Percentiles rank a stretch among this genome's conserved stretches.
Conservation (phyloP, 2,888 invertebrate genomes). For the Zhuqinia jingwanae region DNA sequence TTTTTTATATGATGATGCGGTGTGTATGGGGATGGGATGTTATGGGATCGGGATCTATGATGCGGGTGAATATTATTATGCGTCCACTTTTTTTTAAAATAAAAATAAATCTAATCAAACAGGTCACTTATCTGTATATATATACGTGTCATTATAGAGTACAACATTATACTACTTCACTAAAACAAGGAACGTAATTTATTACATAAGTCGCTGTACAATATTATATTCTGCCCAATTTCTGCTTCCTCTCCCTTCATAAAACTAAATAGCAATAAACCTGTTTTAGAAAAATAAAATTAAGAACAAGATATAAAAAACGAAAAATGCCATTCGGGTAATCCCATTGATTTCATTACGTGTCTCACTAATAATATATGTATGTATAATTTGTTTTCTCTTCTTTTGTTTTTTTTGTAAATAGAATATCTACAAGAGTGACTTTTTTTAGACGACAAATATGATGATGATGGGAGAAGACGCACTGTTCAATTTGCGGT, state of each 20-base stretch:
- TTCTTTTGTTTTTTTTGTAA: conserved; percentile 14
- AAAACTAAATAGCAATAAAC: too few relatives aligned
- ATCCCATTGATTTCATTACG: not conserved
- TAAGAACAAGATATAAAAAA: too few relatives aligned
- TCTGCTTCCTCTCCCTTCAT: too few relatives aligned
- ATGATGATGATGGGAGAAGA: conserved; percentile 77
- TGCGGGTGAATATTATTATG: too few relatives aligned
- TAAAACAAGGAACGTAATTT: not conserved
- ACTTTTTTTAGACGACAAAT: not conserved
- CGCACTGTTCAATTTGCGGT: conserved; percentile 77
- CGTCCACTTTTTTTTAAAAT: not conserved
- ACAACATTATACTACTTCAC: not conserved
- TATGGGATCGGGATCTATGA: too few relatives aligned
- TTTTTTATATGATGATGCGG: too few relatives aligned
- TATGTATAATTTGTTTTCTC: conserved; percentile 4
- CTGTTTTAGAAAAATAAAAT: conserved; percentile 26
- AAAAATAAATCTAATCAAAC: conserved; percentile 19
- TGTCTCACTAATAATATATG: not conserved
- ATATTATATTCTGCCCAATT: too few relatives aligned
- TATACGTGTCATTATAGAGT: conserved; percentile 1
- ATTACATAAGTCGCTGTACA: conserved; percentile 37
- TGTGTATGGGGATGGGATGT: too few relatives aligned
- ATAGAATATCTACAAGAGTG: too few relatives aligned
- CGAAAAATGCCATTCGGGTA: too few relatives aligned
- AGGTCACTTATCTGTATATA: not conserved